A percentile compares a stretch with the other conserved stretches of the same genome.
phyloP scores from a whole-genome alignment of 2,113 vertebrate genomes.

The Leptocoma aspasia region DNA sequence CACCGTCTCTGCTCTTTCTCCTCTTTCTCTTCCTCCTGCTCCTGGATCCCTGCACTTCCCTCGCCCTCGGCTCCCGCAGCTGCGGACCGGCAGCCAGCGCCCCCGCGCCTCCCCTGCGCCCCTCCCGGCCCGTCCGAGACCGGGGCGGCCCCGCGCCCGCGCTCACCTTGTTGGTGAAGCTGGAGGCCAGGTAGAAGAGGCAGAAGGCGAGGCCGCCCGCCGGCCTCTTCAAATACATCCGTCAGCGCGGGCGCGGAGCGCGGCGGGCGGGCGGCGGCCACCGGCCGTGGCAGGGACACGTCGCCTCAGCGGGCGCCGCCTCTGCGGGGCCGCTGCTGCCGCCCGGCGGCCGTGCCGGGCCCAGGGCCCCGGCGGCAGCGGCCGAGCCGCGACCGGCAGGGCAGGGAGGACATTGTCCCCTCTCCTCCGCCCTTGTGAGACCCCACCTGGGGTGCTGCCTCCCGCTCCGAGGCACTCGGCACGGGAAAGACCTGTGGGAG shows the following conservation, averaged over 20 bases:
- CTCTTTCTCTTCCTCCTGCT: not conserved
- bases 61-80: not conserved
- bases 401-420: no score
- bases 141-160: not conserved
- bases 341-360: not conserved
- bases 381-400: not conserved
- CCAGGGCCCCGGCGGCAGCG: not conserved
- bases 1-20: no score
- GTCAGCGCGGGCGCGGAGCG: not conserved
- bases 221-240: conserved; percentile 60
- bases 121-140: not conserved
- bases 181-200: conserved; percentile 69
- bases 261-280: not conserved
- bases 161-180: conserved; percentile 81
- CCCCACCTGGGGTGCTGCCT: fast-evolving
- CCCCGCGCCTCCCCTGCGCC: not conserved
- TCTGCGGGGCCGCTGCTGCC: conserved; percentile 11
- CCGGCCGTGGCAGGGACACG: conserved; percentile 42
- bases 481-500: not conserved
- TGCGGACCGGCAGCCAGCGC: not conserved
- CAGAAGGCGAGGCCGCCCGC: conserved; percentile 68
- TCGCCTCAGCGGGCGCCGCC: not conserved
- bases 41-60: not conserved
- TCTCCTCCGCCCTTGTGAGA: not conserved
- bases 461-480: no score